These are phyloP conservation scores for Hexactinellida sp. DNA, from an alignment of 37 sponge, comb jelly and placozoan species.

Conservation along the genomic window DNA sequence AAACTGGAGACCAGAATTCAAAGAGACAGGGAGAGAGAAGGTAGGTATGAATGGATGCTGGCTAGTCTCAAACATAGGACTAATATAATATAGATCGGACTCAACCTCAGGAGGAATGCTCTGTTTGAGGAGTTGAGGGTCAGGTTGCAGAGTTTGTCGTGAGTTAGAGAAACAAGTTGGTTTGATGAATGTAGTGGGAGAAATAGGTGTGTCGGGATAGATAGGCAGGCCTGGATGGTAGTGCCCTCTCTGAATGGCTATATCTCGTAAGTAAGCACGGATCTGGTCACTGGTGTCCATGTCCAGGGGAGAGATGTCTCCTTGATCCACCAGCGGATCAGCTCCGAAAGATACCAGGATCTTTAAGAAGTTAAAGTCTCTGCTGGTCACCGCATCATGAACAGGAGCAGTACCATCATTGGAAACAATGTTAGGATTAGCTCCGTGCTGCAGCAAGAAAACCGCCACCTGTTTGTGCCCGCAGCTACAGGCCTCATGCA, in stretches of 20 bases:
- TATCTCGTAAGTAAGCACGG: neutral
- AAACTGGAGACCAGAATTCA: neutral
- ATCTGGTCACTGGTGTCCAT: constrained; percentile 21
- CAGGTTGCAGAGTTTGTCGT: neutral
- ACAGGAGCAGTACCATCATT: constrained; percentile 80
- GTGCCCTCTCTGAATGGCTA: neutral
- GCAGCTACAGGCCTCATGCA: constrained; percentile 63
- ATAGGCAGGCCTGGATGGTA: neutral
- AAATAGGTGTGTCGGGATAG: neutral
- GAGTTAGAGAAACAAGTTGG: neutral
- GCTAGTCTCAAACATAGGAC: neutral
- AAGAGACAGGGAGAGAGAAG: neutral
- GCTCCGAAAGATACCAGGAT: constrained; percentile 44
- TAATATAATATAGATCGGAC: neutral
- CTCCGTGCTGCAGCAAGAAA: constrained; percentile 48
- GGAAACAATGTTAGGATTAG: constrained; percentile 44
- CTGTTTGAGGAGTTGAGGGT: neutral
- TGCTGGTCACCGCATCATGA: constrained; percentile 67
- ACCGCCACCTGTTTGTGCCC: constrained; percentile 28
- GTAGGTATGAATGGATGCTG: neutral
- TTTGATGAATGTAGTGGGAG: neutral
- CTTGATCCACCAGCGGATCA: constrained; percentile 42
- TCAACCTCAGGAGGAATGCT: neutral
- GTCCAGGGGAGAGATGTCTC: constrained; percentile 46
- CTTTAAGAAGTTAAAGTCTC: constrained; percentile 39